Percentiles rank a stretch among this genome's conserved stretches.
phyloP scores from a whole-genome alignment of 2,888 invertebrate species.

The Spodoptera littoralis region DNA sequence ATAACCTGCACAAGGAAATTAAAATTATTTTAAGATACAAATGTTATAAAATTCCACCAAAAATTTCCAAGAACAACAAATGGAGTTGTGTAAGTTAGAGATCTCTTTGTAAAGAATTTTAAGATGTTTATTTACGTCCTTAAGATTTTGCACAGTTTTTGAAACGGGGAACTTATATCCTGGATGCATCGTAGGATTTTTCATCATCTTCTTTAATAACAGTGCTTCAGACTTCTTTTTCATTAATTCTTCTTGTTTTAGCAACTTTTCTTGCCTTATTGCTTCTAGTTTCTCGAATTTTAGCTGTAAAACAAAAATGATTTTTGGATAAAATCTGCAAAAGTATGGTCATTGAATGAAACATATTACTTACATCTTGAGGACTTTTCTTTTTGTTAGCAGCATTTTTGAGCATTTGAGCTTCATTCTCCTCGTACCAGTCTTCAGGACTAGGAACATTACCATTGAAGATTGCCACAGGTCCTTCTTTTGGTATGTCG shows the following conservation, averaged over 20 bases:
- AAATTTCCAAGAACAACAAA: no score
- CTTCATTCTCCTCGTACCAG: conserved; percentile 72
- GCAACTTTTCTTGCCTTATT: conserved; percentile 60
- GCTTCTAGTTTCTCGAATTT: conserved; percentile 67
- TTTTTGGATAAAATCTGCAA: no score
- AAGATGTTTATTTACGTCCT: conserved; percentile 55
- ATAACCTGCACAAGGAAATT: conserved; percentile 61
- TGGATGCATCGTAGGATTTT: conserved; percentile 76
- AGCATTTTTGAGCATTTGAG: conserved; percentile 61
- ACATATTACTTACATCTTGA: conserved; percentile 53
- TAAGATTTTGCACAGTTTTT: conserved; percentile 62
- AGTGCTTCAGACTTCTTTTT: conserved; percentile 66
- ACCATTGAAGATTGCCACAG: conserved; percentile 68
- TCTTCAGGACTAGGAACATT: conserved; percentile 70
- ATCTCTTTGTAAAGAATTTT: background rate
- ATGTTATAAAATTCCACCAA: background rate
- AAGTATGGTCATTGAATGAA: no score
- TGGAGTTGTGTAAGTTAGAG: no score
- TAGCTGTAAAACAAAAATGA: conserved; percentile 48
- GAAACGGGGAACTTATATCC: conserved; percentile 76
- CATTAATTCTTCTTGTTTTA: conserved; percentile 64
- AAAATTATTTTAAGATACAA: background rate
- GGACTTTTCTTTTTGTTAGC: conserved; percentile 68
- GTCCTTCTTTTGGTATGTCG: conserved; percentile 74
- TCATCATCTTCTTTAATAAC: conserved; percentile 74